Percentiles rank a stretch among this genome's conserved stretches.
Conservation (phyloP, 2,888 invertebrate species). For the Neelides folsomi region DNA sequence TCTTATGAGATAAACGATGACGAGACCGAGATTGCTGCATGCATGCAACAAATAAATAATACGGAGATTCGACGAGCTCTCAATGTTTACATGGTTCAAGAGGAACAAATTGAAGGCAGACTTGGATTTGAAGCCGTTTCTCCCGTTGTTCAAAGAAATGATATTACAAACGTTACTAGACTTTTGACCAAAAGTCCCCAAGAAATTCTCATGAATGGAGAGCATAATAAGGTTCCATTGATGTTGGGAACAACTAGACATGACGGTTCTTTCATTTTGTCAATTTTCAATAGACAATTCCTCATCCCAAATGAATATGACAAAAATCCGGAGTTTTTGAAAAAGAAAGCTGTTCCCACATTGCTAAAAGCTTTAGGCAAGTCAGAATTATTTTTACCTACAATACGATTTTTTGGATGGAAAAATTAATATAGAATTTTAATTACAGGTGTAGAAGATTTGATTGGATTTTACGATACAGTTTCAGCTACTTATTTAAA, state of each 20-base stretch:
- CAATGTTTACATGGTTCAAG: constrained; percentile 19
- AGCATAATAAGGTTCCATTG: constrained; percentile 29
- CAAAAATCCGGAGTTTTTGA: constrained; percentile 17
- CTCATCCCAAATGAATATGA: constrained; percentile 14
- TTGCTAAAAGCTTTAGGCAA: constrained; percentile 23
- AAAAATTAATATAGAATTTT: constrained; percentile 1
- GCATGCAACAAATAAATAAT: constrained; percentile 15
- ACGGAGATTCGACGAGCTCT: constrained; percentile 11
- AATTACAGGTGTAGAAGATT: constrained; percentile 38
- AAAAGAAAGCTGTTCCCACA: constrained; percentile 17
- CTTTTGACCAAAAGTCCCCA: constrained; percentile 21
- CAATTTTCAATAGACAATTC: constrained; percentile 22
- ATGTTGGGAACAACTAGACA: constrained; percentile 33
- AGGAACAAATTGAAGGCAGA: constrained; percentile 21
- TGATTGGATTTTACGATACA: constrained; percentile 39
- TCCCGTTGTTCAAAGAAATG: constrained; percentile 22
- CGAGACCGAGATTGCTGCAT: constrained; percentile 7
- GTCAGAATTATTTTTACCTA: not conserved
- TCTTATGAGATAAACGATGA: not conserved
- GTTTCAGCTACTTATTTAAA: constrained; percentile 39
- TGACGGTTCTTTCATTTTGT: constrained; percentile 33
- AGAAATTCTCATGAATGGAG: constrained; percentile 18
- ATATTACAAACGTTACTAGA: constrained; percentile 6
- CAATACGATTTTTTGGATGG: not conserved
- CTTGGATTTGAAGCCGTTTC: constrained; percentile 25